phyloP scores from a whole-genome alignment of 1,140 invertebrate species.

The Homarus americanus region DNA sequence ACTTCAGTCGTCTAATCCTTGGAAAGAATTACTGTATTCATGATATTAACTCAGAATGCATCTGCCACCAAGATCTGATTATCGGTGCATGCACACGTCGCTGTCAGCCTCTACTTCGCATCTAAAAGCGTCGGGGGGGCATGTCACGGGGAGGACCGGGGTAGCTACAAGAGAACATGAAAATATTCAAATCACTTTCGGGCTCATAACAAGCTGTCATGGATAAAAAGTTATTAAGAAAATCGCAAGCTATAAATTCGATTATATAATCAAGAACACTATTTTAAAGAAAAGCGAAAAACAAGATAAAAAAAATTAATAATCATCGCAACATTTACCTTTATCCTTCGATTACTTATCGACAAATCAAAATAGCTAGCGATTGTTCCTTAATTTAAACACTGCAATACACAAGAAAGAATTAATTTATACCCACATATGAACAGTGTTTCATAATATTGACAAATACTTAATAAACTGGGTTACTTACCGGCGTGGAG shows the following conservation, averaged over 20 bases:
- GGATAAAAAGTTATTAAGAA: conserved; percentile 35
- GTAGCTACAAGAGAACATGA: conserved; percentile 75
- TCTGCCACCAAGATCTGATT: conserved; percentile 72
- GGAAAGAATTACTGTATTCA: conserved; percentile 41
- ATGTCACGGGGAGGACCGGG: conserved; percentile 74
- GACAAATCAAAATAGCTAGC: conserved; percentile 27
- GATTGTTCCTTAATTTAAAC: conserved; percentile 54
- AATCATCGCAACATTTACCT: conserved; percentile 48
- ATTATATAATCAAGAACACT: conserved; percentile 11
- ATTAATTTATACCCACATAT: conserved; percentile 40
- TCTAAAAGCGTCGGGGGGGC: conserved; percentile 74
- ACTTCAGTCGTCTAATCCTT: conserved; percentile 55
- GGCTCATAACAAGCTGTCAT: conserved; percentile 52
- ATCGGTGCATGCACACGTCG: conserved; percentile 69
- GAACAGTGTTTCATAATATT: conserved; percentile 16
- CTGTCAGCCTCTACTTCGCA: conserved; percentile 71
- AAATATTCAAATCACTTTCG: conserved; percentile 69
- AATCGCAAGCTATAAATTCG: conserved; percentile 38
- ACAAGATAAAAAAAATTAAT: not conserved
- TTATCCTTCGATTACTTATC: conserved; percentile 34
- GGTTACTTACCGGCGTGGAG: conserved; percentile 66
- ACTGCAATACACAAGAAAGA: conserved; percentile 58
- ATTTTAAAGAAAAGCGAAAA: not conserved
- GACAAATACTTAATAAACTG: not conserved
- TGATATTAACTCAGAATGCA: conserved; percentile 34